Conservation (phyloP, 2,113 vertebrate species). For the Peucedramus taeniatus region DNA sequence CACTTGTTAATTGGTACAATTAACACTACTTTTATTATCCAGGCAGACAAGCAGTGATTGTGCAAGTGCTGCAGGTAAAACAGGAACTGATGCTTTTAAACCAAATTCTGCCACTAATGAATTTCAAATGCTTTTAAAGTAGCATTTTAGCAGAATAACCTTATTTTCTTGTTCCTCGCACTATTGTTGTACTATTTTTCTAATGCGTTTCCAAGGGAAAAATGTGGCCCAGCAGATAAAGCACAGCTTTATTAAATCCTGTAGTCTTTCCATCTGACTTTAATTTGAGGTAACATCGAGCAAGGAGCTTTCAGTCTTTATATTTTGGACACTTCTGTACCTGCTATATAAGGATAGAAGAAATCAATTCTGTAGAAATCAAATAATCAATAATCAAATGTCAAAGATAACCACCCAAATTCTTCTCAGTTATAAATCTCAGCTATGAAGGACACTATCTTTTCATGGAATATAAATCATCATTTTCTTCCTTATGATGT, state of each 20-base stretch:
- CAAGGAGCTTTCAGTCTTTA: background rate
- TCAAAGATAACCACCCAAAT: background rate
- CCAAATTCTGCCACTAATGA: background rate
- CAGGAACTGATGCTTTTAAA: background rate
- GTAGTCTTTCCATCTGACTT: background rate
- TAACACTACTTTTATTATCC: conserved; percentile 62
- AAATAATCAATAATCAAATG: background rate
- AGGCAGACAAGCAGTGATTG: conserved; percentile 18
- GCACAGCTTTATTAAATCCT: background rate
- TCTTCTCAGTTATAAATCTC: background rate
- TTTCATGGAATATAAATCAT: background rate
- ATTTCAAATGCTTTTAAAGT: background rate
- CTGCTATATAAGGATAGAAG: background rate
- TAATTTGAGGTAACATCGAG: background rate
- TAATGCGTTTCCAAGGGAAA: background rate
- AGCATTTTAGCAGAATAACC: background rate
- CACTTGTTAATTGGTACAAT: conserved; percentile 61
- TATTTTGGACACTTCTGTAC: background rate
- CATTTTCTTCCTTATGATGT: background rate
- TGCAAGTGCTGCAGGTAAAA: conserved; percentile 52
- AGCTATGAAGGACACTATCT: background rate
- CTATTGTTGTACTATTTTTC: background rate
- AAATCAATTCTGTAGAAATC: background rate
- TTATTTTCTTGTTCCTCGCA: background rate
- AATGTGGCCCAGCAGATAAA: accelerated